Conservation (phyloP, 2,113 vertebrate species). For the Scytalopus superciliaris region DNA sequence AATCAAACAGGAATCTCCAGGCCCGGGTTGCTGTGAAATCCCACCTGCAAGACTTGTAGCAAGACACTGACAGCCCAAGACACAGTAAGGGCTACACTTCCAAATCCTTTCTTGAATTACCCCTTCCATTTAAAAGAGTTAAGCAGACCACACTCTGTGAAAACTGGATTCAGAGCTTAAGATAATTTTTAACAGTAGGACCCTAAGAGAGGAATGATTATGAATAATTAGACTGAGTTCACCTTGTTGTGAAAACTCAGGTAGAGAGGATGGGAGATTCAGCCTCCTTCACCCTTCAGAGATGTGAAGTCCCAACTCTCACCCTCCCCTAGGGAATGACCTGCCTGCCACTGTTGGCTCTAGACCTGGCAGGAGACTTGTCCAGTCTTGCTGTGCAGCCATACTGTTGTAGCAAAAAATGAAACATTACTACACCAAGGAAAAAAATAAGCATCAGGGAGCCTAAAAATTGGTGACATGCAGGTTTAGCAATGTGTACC, state of each 20-base stretch:
- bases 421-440: not conserved
- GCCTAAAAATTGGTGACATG: not conserved
- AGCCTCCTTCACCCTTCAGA: not conserved
- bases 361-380: not conserved
- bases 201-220: not conserved
- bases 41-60: not conserved
- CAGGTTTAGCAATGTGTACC: not conserved
- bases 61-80: not conserved
- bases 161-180: not conserved
- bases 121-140: not conserved
- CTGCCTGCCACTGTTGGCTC: not conserved
- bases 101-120: not conserved
- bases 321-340: not conserved
- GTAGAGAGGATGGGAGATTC: not conserved
- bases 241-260: not conserved
- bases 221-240: not conserved
- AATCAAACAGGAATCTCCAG: not conserved
- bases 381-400: not conserved
- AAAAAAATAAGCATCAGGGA: not conserved
- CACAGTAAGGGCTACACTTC: not conserved
- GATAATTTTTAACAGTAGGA: not conserved
- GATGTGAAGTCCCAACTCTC: not conserved
- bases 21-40: not conserved
- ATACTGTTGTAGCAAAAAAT: not conserved
- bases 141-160: not conserved